Base-by-base conservation (phyloP, 2,888 invertebrate genomes). In the Aphodius sticticus region DNA sequence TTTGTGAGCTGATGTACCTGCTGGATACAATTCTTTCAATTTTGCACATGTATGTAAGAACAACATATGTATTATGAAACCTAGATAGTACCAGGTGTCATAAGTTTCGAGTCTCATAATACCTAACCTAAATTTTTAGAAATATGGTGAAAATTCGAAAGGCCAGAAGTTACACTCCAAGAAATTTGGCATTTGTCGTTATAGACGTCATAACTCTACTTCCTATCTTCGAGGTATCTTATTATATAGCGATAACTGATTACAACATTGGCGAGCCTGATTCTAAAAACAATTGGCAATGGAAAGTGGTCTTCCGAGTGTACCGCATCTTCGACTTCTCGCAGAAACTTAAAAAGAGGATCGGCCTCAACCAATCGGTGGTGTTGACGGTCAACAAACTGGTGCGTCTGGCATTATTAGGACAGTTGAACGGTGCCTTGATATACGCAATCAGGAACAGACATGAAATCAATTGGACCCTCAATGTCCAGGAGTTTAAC, bases 1-100 rank as follows among this genome's bases (percentile, higher is more conserved):
- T 76, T 14, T 77, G 79, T 16, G 81, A 81, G 69, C 15, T 80
- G 9, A 74, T 81, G 14, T 81, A 80, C 36, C 76, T 81, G 9
- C 15, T 76, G 15, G 81, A 81, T 16, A 78, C 75, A 5, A 2
- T 76, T 69, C 74, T 81, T 16, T 38, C 76, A 14, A 75, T 81
- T 6, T 77, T 81, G 78, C 81, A 81, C 77, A 81, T 78, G 79
- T 77, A 79, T 15, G 26, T 70, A 69, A 26, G 26, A 26, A n/a
- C n/a, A n/a, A n/a, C n/a, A n/a, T n/a, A n/a, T n/a, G n/a, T n/a
- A n/a, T n/a, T n/a, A n/a, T n/a, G n/a, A n/a, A n/a, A n/a, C n/a
- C n/a, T n/a, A n/a, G n/a, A n/a, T n/a, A n/a, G n/a, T n/a, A n/a
- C n/a, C n/a, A n/a, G n/a, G n/a, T n/a, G n/a, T n/a, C n/a, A n/a